A percentile compares a stretch with the other conserved stretches of the same genome.
Evolutionary conservation across 2,888 invertebrate species (phyloP).

Genomic region (Eupsilia transversa): DNA sequence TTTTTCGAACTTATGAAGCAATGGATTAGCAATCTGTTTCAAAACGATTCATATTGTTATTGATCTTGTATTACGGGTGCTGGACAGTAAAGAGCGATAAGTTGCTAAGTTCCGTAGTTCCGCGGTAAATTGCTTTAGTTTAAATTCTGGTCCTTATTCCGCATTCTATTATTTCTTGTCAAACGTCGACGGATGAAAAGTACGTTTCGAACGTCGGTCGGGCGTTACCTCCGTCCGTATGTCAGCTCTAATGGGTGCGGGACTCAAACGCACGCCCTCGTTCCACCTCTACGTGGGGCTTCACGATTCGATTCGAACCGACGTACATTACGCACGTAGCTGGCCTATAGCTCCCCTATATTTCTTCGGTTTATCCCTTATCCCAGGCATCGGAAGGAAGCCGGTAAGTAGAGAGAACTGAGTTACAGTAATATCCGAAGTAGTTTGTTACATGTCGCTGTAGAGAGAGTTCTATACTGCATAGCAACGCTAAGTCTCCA

Average conservation of each 20-base stretch:
- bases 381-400: slow-evolving; percentile 31
- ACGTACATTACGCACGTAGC: slow-evolving; percentile 60
- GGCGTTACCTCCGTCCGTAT: slow-evolving; percentile 32
- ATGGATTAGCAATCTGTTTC: too few relatives aligned
- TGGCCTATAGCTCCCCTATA: slow-evolving; percentile 34
- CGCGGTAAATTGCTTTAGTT: neutral
- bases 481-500: slow-evolving; percentile 5
- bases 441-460: slow-evolving; percentile 5
- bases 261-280: slow-evolving; percentile 75
- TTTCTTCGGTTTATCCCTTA: slow-evolving; percentile 49
- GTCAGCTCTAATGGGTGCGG: slow-evolving; percentile 52
- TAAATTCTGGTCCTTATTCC: neutral
- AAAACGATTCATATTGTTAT: too few relatives aligned
- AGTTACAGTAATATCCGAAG: slow-evolving; percentile 29
- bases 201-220: slow-evolving; percentile 15
- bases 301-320: slow-evolving; percentile 69
- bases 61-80: too few relatives aligned
- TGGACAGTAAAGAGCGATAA: neutral
- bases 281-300: slow-evolving; percentile 80
- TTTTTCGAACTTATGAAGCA: too few relatives aligned
- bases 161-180: slow-evolving; percentile 3
- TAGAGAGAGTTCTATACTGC: slow-evolving; percentile 3
- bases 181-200: slow-evolving; percentile 7
- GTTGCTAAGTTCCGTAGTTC: neutral
- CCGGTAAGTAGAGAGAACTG: slow-evolving; percentile 36